Evolutionary conservation across 64 coral and sea anemone species (phyloP), one percentile per base, ranked within the genome.

Genomic region (Stichodactyla helianthus): DNA sequence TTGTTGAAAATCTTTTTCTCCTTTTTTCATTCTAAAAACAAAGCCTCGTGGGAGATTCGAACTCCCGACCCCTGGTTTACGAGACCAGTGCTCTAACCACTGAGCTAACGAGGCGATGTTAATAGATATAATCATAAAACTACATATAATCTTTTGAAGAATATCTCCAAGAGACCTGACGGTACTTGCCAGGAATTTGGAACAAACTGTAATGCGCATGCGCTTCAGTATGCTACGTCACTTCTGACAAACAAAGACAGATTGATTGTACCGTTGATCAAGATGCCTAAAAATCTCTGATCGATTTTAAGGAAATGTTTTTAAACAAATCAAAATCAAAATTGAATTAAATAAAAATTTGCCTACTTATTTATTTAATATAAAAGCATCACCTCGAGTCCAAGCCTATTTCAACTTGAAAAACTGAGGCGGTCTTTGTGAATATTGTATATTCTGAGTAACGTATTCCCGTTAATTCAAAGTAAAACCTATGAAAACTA

Each of bases 81-180:
- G 87, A 89, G 87, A 89, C 87, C 87, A 89, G 87, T 89, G 87
- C 87, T 89, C 79, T 89, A 22, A 74, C 87, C 87, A 89, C 87
- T 89, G 87, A 89, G 87, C 87, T 89, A 89, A 89, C 87, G 81
- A 67, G 87, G 87, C 78, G 8, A 7, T 19, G 52, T 12, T 54
- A 2, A 52, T 0, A 14, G 17, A 51, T 6, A 18, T n/a, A 17
- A 13, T n/a, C 7, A 15, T 79, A 81, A 22, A 81, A 81, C 50
- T 5, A 10, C 22, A 19, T 17, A 81, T 81, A 53, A 81, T 54
- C 6, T 7, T 51, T 52, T 81, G 78, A 18, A 52, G 6, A 81
- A 52, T 12, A 81, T 81, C 78, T 20, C 78, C 15, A 81, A 81
- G 78, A 81, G 17, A 81, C 78, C 50, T 12, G 6, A 31, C 11